phyloP scores from a whole-genome alignment of 2,797 vertebrate genomes.

The Apodemus agrarius region DNA sequence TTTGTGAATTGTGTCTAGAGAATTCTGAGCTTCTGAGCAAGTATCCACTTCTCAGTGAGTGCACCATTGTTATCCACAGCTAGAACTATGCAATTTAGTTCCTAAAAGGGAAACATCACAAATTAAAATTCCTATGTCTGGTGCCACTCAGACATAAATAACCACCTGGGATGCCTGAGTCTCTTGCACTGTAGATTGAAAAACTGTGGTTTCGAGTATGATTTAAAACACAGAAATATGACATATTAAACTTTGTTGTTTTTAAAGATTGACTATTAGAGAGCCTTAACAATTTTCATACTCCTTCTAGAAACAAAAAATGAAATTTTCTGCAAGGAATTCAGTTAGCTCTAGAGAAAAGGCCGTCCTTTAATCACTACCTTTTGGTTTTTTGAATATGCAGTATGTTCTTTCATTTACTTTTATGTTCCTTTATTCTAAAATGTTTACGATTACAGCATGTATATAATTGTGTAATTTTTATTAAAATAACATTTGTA shows the following conservation, averaged over 20 bases:
- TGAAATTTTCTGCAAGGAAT: neutral
- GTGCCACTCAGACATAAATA: neutral
- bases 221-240: neutral
- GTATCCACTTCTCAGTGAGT: too few species aligned
- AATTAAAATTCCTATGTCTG: neutral
- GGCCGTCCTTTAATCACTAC: neutral
- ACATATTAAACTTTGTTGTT: neutral
- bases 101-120: neutral
- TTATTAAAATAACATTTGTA: neutral
- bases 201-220: neutral
- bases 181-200: neutral
- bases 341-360: neutral
- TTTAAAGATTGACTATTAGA: neutral
- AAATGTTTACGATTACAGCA: neutral
- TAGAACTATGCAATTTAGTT: neutral
- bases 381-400: neutral
- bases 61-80: neutral
- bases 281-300: neutral
- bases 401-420: conserved; percentile 1
- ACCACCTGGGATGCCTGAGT: neutral
- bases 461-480: neutral
- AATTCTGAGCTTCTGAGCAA: too few species aligned
- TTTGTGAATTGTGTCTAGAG: too few species aligned
- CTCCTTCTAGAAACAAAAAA: neutral
- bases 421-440: neutral